Base-by-base conservation (phyloP, 2,113 vertebrate species). In the Accipiter cooperii region DNA sequence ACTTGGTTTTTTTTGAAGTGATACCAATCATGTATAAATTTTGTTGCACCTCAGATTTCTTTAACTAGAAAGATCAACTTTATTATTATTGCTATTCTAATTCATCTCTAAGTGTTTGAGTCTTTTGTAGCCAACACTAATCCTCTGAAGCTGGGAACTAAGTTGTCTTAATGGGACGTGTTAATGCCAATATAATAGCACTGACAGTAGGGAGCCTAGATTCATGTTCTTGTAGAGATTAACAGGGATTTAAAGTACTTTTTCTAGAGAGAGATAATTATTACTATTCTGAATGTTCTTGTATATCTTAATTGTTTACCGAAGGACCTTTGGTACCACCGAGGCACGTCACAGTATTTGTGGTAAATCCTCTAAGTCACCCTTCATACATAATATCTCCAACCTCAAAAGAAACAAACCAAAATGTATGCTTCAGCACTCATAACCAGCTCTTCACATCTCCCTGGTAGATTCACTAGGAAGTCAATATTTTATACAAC, bases 141-240 rank as follows among this genome's bases (percentile, higher is more conserved):
- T 95, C 58, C 40, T 57, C 55, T 2, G 2, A 85, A 88, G 75
- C 13, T 8, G 46, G 61, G 33, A 92, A 74, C 13, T 42, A 51
- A 82, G 22, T 93, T 95, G 91, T 88, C 71, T 84, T 86, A 88
- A 90, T 77, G 71, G 93, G 87, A 84, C 1, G 0, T 74, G 42
- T 60, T 92, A 95, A 90, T 92, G 51, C 75, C 60, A 80, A 17
- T 81, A 65, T 90, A 97, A 94, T 91, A 91, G n/a, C 58, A 65
- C 31, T 54, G 71, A 46, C 78, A 77, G 38, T 66, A 77, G 82
- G 92, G 73, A 95, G 54, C 66, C 46, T 29, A 49, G 40, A 70
- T 77, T 93, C 34, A 31, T 83, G 36, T 90, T 87, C 54, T 93
- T 3, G 6, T 15, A 84, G 63, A 5, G 12, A 86, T 93, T 94